phyloP scores from a whole-genome alignment of 2,888 invertebrate species.

The Isoperla grammatica region DNA sequence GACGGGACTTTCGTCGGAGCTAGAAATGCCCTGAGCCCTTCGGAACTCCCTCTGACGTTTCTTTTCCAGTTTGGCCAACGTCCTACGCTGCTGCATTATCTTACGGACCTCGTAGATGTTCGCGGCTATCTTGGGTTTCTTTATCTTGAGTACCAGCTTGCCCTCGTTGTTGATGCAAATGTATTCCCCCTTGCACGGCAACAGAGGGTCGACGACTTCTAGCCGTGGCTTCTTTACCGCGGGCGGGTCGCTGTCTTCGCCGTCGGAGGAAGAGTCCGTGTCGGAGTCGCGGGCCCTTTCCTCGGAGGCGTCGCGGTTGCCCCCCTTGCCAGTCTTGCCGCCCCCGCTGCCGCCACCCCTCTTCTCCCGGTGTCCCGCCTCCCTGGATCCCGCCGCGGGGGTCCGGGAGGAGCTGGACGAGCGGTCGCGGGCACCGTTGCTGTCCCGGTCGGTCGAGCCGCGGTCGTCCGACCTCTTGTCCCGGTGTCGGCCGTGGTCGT shows the following conservation, averaged over 20 bases:
- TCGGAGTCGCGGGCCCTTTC: not conserved
- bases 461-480: constrained; percentile 58
- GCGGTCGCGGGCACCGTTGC: constrained; percentile 50
- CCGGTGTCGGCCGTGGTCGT: constrained; percentile 66
- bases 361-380: constrained; percentile 1
- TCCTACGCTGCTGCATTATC: constrained; percentile 60
- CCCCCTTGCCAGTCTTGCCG: not conserved
- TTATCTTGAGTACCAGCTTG: constrained; percentile 47
- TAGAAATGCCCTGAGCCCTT: not conserved
- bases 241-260: constrained; percentile 23
- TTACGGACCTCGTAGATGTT: constrained; percentile 61
- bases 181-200: constrained; percentile 30
- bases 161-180: constrained; percentile 39
- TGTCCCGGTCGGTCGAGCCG: constrained; percentile 72
- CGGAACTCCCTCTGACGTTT: not conserved
- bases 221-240: constrained; percentile 41
- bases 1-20: not conserved
- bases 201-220: not conserved
- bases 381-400: not conserved
- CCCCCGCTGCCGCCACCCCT: not conserved
- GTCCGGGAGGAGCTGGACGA: constrained; percentile 9
- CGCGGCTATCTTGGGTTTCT: constrained; percentile 63
- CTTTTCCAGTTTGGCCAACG: constrained; percentile 54
- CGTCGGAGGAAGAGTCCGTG: no score
- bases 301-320: constrained; percentile 1